phyloP scores from a whole-genome alignment of 2,888 invertebrate genomes.

The Acrobasis consociella region DNA sequence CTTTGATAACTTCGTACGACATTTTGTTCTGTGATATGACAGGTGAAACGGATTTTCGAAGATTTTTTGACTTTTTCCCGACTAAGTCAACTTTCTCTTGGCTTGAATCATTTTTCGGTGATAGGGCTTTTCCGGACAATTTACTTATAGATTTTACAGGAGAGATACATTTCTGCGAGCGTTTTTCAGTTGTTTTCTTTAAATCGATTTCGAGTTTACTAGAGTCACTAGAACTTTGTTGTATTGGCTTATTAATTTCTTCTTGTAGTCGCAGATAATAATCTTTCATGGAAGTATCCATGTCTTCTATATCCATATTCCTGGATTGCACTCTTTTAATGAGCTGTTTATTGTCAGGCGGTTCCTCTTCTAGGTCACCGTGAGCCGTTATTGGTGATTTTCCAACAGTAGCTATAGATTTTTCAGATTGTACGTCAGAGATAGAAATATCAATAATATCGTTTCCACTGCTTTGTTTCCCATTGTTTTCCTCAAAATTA shows the following conservation, averaged over 20 bases:
- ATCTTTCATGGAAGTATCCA: constrained; percentile 47
- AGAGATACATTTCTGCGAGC: neutral
- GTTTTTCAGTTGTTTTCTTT: neutral
- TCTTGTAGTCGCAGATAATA: constrained; percentile 51
- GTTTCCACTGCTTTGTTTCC: neutral
- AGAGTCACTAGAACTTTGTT: neutral
- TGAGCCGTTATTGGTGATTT: constrained; percentile 58
- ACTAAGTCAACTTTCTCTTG: constrained; percentile 10
- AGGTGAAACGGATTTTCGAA: constrained; percentile 34
- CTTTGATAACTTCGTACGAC: constrained; percentile 45
- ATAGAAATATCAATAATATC: constrained; percentile 21
- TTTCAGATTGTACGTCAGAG: constrained; percentile 40
- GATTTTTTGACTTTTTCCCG: constrained; percentile 15
- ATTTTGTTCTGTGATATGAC: constrained; percentile 40
- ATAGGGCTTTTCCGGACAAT: neutral
- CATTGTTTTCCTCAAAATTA: neutral
- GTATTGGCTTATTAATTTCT: constrained; percentile 33
- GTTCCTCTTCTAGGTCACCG: constrained; percentile 54
- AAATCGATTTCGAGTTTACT: neutral
- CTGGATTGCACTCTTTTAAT: constrained; percentile 44
- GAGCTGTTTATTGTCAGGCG: constrained; percentile 48
- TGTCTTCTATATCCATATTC: constrained; percentile 49
- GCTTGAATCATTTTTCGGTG: neutral
- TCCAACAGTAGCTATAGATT: constrained; percentile 55
- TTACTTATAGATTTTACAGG: neutral